These are phyloP conservation scores for Pollenia labialis DNA, from an alignment of 2,888 invertebrate species.

Conservation along the genomic window DNA sequence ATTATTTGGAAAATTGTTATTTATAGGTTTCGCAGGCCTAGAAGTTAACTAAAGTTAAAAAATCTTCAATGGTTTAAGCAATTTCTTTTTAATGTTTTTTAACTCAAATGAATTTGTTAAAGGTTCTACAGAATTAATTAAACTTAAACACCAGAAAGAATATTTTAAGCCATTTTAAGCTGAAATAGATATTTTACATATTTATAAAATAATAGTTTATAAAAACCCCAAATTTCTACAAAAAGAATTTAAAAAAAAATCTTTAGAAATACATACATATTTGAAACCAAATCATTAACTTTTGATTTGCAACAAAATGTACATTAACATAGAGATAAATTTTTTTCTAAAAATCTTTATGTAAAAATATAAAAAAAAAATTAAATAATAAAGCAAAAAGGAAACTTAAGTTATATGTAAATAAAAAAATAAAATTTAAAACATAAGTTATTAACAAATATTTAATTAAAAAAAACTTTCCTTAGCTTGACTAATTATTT, in stretches of 20 bases:
- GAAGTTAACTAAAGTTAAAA: no score
- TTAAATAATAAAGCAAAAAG: constrained; percentile 14
- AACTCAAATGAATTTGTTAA: neutral
- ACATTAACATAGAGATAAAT: neutral
- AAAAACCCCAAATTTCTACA: constrained; percentile 39
- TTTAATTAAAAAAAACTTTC: constrained; percentile 15
- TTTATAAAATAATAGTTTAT: constrained; percentile 25
- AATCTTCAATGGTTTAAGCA: no score
- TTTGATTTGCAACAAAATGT: neutral
- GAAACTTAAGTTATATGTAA: constrained; percentile 31
- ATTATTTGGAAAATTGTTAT: no score
- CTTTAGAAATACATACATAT: neutral
- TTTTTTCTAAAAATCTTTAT: constrained; percentile 29
- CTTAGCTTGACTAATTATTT: constrained; percentile 1
- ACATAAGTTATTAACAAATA: constrained; percentile 14
- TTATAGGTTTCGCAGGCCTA: no score
- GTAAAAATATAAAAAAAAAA: constrained; percentile 41
- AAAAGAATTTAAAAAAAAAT: constrained; percentile 49
- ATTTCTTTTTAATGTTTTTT: no score
- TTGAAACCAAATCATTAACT: neutral
- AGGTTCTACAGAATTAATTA: neutral
- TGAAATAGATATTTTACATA: constrained; percentile 48
- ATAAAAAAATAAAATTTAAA: constrained; percentile 34
- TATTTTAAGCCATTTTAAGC: constrained; percentile 49
- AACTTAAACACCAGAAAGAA: neutral